These are phyloP conservation scores for Sialis lutaria DNA, from an alignment of 2,888 invertebrate species.

Conservation along the genomic window DNA sequence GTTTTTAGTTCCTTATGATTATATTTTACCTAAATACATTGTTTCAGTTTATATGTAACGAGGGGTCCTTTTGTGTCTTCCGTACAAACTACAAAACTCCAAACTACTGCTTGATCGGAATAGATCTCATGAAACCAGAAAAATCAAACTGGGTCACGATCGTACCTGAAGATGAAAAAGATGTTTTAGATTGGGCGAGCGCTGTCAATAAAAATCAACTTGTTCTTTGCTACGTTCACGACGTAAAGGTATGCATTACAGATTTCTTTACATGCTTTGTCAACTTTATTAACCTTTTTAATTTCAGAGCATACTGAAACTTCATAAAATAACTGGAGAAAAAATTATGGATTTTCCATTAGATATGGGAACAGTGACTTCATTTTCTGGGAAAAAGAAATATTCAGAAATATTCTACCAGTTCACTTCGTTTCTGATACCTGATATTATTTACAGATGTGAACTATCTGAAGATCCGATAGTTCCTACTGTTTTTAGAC, in stretches of 20 bases:
- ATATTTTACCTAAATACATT: slow-evolving; percentile 9
- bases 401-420: slow-evolving; percentile 84
- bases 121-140: slow-evolving; percentile 54
- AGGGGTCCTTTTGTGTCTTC: slow-evolving; percentile 65
- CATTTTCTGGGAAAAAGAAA: slow-evolving; percentile 69
- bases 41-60: slow-evolving; percentile 76
- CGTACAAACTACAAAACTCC: slow-evolving; percentile 88
- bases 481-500: slow-evolving; percentile 53
- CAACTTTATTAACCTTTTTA: slow-evolving; percentile 10
- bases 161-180: slow-evolving; percentile 63
- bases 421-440: slow-evolving; percentile 86
- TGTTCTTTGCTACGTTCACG: slow-evolving; percentile 74
- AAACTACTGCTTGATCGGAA: slow-evolving; percentile 73
- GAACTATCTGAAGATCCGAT: slow-evolving; percentile 52
- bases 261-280: slow-evolving; percentile 10
- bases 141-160: slow-evolving; percentile 71
- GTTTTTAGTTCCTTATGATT: slow-evolving; percentile 2
- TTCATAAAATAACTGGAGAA: slow-evolving; percentile 57
- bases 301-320: slow-evolving; percentile 61
- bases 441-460: slow-evolving; percentile 71
- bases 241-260: slow-evolving; percentile 65
- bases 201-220: slow-evolving; percentile 76
- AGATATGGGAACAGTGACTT: slow-evolving; percentile 73
- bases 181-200: slow-evolving; percentile 80
- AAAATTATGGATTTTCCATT: slow-evolving; percentile 57